Evolutionary conservation across 2,888 invertebrate species (phyloP), one percentile per base, ranked within the genome.

Genomic region (Orthonychiurus folsomi): DNA sequence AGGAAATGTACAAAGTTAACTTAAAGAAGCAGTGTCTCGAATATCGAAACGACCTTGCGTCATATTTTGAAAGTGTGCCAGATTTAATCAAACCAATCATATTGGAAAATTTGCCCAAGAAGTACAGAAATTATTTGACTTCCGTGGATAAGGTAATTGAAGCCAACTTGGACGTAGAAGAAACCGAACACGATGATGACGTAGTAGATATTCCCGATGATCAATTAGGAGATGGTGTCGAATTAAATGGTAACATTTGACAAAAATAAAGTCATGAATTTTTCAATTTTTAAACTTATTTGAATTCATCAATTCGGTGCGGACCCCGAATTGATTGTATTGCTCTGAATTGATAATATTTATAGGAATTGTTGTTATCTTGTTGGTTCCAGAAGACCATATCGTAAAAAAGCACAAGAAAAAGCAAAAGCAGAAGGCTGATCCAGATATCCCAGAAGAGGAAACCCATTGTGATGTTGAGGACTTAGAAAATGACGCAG

Each of bases 11-110:
- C 50, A 64, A 60, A 61, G 50, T 71, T 23, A 61, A 66, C 12
- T 59, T 48, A 9, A 60, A 57, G 52, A 50, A 59, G 23, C 53
- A 54, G 20, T 28, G 50, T 5, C 15, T 66, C 26, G 61, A 63
- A 3, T 73, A 67, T 52, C 52, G 52, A 26, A 60, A 57, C 18
- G 55, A 63, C 2, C 47, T 70, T 1, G 61, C 57, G 9, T 47
- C 61, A 5, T 70, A 66, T 28, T 68, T 61, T 28, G 57, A 55
- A 2, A 28, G 24, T 2, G 12, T 69, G 2, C 73, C 73, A 12
- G 56, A 63, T 23, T 56, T 71, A 21, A 20, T 71, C 37, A 67
- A 66, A 23, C 54, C 60, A 0, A 1, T 47, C 1, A 59, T 65
- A 3, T 23, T 71, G 1, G 52, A 58, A 0, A 53, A 20, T 0